Percentiles rank a stretch among this genome's conserved stretches.
These are phyloP conservation scores for Candoia aspera DNA, from an alignment of 2,113 vertebrate genomes.

Conservation along the genomic window DNA sequence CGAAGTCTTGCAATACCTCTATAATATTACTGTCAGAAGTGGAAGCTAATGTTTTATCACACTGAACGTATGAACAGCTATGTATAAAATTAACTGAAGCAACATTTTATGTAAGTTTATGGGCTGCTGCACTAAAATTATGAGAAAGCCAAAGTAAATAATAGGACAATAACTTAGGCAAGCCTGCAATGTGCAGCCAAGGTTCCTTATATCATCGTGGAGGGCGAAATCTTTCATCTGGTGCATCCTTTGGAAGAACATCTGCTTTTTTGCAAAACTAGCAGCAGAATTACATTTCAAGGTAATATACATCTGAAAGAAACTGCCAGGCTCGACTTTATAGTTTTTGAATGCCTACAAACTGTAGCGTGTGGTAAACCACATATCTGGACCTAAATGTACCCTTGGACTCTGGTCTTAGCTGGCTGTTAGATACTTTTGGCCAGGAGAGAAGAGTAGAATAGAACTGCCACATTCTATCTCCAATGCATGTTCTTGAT, in stretches of 20 bases:
- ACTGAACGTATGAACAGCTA: neutral
- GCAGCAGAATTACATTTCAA: slow-evolving; percentile 57
- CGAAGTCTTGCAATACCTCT: too few relatives aligned
- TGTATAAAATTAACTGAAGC: neutral
- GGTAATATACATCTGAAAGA: slow-evolving; percentile 12
- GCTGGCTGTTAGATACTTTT: neutral
- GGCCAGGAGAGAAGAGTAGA: too few relatives aligned
- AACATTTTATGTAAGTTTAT: slow-evolving; percentile 19
- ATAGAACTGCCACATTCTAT: neutral
- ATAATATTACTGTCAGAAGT: neutral
- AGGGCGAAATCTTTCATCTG: slow-evolving; percentile 58
- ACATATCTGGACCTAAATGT: neutral
- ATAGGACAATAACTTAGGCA: slow-evolving; percentile 51
- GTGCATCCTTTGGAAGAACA: slow-evolving; percentile 59
- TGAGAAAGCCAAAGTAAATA: slow-evolving; percentile 58
- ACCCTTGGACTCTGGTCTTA: neutral
- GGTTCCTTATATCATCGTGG: slow-evolving; percentile 48
- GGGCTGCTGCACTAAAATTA: slow-evolving; percentile 6
- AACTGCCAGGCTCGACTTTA: neutral
- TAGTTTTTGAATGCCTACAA: neutral
- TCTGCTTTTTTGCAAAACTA: slow-evolving; percentile 62
- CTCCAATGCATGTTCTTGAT: neutral
- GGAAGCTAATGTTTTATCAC: neutral
- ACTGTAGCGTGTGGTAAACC: neutral
- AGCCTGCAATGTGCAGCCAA: slow-evolving; percentile 53